Evolutionary conservation across 2,113 vertebrate genomes (phyloP).

Genomic region (Chelonoidis abingdonii): DNA sequence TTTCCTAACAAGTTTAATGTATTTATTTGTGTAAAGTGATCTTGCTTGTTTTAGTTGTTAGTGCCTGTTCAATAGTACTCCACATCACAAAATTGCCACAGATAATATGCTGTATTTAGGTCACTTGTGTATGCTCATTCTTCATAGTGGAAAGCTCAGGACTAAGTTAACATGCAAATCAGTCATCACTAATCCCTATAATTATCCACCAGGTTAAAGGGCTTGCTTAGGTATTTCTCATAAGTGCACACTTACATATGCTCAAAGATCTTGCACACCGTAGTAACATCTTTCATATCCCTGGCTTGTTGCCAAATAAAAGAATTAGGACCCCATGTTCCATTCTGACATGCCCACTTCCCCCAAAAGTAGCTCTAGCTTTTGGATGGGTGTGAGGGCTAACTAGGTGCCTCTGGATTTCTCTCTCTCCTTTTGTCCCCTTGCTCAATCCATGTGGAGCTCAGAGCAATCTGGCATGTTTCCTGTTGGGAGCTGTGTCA

Average conservation of each 20-base stretch:
- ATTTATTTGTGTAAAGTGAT: not conserved
- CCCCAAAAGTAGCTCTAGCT: not conserved
- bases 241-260: not conserved
- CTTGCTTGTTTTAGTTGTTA: not conserved
- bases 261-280: fast-evolving
- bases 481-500: not conserved
- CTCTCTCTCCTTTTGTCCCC: not conserved
- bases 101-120: not conserved
- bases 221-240: not conserved
- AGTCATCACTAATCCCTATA: not conserved
- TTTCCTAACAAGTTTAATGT: not conserved
- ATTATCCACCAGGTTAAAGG: not conserved
- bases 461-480: not conserved
- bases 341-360: not conserved
- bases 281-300: not conserved
- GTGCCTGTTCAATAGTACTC: not conserved
- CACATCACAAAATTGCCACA: not conserved
- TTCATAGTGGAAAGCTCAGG: not conserved
- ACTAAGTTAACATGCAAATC: not conserved
- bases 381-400: not conserved
- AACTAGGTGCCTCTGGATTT: not conserved
- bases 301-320: not conserved
- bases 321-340: not conserved
- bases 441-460: not conserved
- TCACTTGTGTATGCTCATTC: not conserved